phyloP scores from a whole-genome alignment of 2,113 vertebrate genomes.

The Rhinolophus ferrumequinum region DNA sequence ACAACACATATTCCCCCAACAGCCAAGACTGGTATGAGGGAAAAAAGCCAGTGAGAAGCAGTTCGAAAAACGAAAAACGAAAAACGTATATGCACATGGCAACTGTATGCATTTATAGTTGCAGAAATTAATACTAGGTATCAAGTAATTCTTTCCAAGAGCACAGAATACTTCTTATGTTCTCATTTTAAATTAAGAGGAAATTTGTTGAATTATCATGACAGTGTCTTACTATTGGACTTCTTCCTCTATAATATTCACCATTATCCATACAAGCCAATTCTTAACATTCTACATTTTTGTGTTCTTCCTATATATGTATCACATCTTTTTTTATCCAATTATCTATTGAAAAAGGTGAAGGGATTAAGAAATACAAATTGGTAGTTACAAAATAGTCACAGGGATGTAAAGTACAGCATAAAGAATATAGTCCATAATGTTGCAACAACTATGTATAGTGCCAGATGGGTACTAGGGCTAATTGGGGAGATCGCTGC shows the following conservation, averaged over 20 bases:
- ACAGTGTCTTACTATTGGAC: neutral
- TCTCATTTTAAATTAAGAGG: conserved; percentile 16
- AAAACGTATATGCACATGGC: neutral
- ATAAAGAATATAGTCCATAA: too few relatives aligned
- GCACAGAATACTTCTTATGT: neutral
- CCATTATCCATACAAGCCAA: neutral
- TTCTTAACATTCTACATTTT: neutral
- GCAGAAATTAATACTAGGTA: neutral
- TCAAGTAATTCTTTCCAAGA: neutral
- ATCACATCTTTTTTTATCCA: too few relatives aligned
- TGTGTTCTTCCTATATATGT: neutral
- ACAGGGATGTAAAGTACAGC: too few relatives aligned
- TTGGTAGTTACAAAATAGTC: too few relatives aligned
- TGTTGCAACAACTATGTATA: too few relatives aligned
- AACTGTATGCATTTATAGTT: neutral
- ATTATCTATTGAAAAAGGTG: too few relatives aligned
- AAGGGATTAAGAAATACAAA: too few relatives aligned
- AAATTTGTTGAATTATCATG: conserved; percentile 25
- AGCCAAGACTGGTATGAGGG: neutral
- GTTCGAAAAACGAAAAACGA: neutral
- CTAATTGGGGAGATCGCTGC: too few relatives aligned
- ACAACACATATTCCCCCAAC: neutral
- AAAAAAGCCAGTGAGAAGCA: neutral
- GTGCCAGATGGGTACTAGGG: too few relatives aligned
- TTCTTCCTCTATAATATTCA: neutral